Evolutionary conservation across 1,140 invertebrate genomes (phyloP).

Genomic region (Drosophila repleta): DNA sequence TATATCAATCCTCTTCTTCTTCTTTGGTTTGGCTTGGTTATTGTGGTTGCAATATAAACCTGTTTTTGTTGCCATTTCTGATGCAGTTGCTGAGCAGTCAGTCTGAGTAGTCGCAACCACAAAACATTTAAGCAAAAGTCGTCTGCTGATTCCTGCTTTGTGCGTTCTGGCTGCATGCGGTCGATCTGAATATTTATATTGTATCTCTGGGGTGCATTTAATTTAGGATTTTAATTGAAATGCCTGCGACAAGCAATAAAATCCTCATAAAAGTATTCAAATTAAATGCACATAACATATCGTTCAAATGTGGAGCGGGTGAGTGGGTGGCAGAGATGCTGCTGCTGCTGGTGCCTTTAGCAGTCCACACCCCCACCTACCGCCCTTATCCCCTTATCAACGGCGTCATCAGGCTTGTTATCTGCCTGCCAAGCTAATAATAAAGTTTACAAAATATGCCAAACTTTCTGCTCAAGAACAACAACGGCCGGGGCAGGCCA

Average conservation of each 20-base stretch:
- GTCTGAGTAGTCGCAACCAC: conserved; percentile 44
- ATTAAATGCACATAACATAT: conserved; percentile 54
- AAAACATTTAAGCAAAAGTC: conserved; percentile 71
- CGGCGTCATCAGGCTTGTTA: conserved; percentile 28
- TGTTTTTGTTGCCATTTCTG: conserved; percentile 58
- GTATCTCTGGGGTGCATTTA: conserved; percentile 5
- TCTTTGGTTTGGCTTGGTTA: conserved; percentile 5
- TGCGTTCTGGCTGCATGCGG: conserved; percentile 38
- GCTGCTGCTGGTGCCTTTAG: background rate
- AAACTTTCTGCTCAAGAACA: conserved; percentile 68
- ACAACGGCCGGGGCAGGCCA: conserved; percentile 24
- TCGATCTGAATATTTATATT: conserved; percentile 37
- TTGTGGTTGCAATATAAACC: conserved; percentile 61
- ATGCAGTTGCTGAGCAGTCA: conserved; percentile 18
- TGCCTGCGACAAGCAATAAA: conserved; percentile 37
- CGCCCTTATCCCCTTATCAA: background rate
- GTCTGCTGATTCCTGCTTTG: conserved; percentile 2
- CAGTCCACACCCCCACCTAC: background rate
- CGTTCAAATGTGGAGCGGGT: background rate
- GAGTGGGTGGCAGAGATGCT: background rate
- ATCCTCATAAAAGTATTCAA: conserved; percentile 63
- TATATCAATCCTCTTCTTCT: conserved; percentile 4
- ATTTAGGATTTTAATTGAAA: conserved; percentile 73
- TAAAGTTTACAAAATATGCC: conserved; percentile 82
- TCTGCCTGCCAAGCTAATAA: conserved; percentile 68